Percentiles rank a stretch among this genome's conserved stretches.
Conservation (phyloP, 2,888 invertebrate species). For the Helicoverpa assulta region DNA sequence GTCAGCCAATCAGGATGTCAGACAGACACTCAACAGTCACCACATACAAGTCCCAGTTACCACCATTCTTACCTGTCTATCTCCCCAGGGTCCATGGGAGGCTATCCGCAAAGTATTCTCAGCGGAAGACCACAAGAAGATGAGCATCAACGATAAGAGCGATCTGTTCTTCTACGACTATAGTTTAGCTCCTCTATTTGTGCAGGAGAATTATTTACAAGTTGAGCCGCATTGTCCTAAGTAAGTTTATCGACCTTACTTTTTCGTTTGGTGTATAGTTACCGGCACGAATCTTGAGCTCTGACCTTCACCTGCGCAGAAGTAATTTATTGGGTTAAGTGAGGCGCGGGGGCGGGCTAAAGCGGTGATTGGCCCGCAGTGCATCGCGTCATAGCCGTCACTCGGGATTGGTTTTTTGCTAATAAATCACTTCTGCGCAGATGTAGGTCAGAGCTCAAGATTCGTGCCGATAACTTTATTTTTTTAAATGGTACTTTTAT, state of each 20-base stretch:
- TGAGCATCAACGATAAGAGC: constrained; percentile 95
- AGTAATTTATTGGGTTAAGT: too few species aligned
- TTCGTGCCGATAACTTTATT: too few species aligned
- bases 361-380: too few species aligned
- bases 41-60: not conserved
- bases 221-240: constrained; percentile 94
- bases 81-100: constrained; percentile 96
- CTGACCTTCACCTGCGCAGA: too few species aligned
- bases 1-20: constrained; percentile 97
- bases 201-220: constrained; percentile 98
- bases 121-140: constrained; percentile 93
- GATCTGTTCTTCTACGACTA: constrained; percentile 99
- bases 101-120: constrained; percentile 97
- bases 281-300: too few species aligned
- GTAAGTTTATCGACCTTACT: constrained; percentile 68
- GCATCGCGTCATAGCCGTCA: too few species aligned
- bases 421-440: too few species aligned
- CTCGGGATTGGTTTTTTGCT: too few species aligned
- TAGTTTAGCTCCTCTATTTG: constrained; percentile 98
- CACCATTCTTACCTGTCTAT: not conserved
- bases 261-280: too few species aligned
- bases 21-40: constrained; percentile 95
- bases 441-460: too few species aligned
- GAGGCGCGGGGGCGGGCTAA: too few species aligned
- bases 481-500: too few species aligned